Evolutionary conservation across 2,888 invertebrate species (phyloP).

Genomic region (Fragum whitleyi): DNA sequence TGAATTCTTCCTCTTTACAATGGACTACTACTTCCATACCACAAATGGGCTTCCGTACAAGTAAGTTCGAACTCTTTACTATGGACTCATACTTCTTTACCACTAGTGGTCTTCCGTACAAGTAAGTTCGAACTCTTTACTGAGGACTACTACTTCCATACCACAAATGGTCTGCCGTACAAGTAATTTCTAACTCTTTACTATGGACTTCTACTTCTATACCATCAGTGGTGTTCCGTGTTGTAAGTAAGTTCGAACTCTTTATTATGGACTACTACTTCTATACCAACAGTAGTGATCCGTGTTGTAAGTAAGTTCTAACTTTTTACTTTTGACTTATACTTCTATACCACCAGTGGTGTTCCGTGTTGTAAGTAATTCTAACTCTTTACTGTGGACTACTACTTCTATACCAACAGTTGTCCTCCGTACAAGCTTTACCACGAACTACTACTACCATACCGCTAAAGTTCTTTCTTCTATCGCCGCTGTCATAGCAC

Average conservation of each 20-base stretch:
- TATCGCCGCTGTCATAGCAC: too few relatives aligned
- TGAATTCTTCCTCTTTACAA: slow-evolving; percentile 69
- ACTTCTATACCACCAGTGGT: slow-evolving; percentile 63
- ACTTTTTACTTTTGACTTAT: not conserved
- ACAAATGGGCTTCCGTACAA: slow-evolving; percentile 69
- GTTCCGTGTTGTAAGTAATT: slow-evolving; percentile 74
- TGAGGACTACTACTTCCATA: slow-evolving; percentile 67
- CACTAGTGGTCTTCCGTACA: slow-evolving; percentile 67
- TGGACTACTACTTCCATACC: slow-evolving; percentile 68
- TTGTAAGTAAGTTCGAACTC: slow-evolving; percentile 72
- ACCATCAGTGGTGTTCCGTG: slow-evolving; percentile 65
- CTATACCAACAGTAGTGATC: slow-evolving; percentile 63
- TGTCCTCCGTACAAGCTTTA: slow-evolving; percentile 67
- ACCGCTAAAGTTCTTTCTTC: too few relatives aligned
- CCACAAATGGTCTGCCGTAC: slow-evolving; percentile 66
- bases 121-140: slow-evolving; percentile 72
- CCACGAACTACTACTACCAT: slow-evolving; percentile 51
- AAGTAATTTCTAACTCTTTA: slow-evolving; percentile 54
- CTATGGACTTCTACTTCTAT: slow-evolving; percentile 55
- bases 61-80: slow-evolving; percentile 64
- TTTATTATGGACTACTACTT: slow-evolving; percentile 69
- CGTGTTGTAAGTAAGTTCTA: slow-evolving; percentile 69
- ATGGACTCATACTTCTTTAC: slow-evolving; percentile 67
- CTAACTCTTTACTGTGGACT: slow-evolving; percentile 69
- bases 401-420: slow-evolving; percentile 63